These are phyloP conservation scores for Tympanuchus pallidicinctus DNA, from an alignment of 2,113 vertebrate species.

Conservation along the genomic window DNA sequence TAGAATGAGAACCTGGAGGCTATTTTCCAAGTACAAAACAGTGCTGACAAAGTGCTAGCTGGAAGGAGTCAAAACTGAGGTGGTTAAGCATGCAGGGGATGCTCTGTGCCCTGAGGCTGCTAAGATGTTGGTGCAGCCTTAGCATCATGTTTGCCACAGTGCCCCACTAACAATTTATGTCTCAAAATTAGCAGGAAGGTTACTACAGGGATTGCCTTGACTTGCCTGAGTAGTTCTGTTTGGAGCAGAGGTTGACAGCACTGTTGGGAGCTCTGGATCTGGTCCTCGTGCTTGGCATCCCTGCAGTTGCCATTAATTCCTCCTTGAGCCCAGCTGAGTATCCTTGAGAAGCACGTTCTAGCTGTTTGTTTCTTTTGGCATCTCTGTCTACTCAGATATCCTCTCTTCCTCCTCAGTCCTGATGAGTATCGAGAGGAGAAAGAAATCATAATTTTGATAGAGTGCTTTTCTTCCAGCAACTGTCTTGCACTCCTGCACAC, in stretches of 20 bases:
- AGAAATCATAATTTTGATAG: slow-evolving; percentile 22
- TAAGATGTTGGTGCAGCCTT: neutral
- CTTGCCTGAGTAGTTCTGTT: neutral
- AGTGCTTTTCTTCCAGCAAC: slow-evolving; percentile 33
- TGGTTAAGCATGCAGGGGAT: neutral
- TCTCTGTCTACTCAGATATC: neutral
- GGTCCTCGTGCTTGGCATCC: neutral
- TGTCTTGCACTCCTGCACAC: neutral
- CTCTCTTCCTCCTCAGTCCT: neutral
- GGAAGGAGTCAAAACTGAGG: neutral
- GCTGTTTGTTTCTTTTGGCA: slow-evolving; percentile 31
- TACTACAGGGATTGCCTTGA: neutral
- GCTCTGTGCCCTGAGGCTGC: neutral
- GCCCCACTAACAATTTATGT: rapidly evolving
- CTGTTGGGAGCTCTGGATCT: neutral
- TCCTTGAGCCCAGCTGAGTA: neutral
- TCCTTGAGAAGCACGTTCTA: neutral
- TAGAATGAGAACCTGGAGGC: neutral
- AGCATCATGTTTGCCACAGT: neutral
- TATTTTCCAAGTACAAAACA: neutral
- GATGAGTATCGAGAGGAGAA: slow-evolving; percentile 20
- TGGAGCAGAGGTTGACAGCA: neutral
- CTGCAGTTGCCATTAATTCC: neutral
- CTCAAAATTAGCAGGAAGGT: neutral
- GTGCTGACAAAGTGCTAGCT: neutral